Evolutionary conservation across 2,113 vertebrate species (phyloP), one percentile per base, ranked within the genome.

Genomic region (Seriola quinqueradiata): DNA sequence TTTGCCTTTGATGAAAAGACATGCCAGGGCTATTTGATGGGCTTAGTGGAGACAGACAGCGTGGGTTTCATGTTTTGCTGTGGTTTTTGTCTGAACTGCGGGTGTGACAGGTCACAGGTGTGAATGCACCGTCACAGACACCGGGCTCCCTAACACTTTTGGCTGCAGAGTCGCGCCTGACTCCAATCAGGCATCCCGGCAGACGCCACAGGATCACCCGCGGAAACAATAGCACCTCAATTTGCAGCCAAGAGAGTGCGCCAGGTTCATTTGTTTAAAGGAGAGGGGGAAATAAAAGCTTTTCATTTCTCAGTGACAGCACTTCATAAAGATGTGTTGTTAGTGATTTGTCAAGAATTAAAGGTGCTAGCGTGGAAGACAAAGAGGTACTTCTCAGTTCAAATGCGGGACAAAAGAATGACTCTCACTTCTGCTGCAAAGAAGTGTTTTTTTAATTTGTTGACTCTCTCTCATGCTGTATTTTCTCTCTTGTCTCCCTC

Each of bases 41-140:
- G 77, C 90, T 93, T 87, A 88, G 79, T 59, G 71, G 83, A 85
- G 85, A 90, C 83, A 87, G 87, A 83, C 82, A 79, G 89, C 77
- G 19, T 83, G 79, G 79, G 85, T 92, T 87, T 90, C 84, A 86
- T 86, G 76, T 92, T 89, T 90, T 87, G 67, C 61, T 23, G 11
- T 60, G 17, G 86, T 83, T 89, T 90, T 91, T 89, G 79, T 90
- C 81, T 87, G 84, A 78, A 63, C 77, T 54, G 25, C 4, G 50
- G 61, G 77, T 78, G 81, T 61, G 50, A 64, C 55, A 21, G 82
- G 83, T 87, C 86, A 83, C 92, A 92, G 92, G 85, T 93, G 91
- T 85, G 77, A 90, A 78, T 8, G 28, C 1, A 3, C 69, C 5
- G 10, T 61, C 65, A 57, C 71, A 74, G 71, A 88, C 69, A 63